Percentiles rank a stretch among this genome's conserved stretches.
Evolutionary conservation across 2,113 vertebrate genomes (phyloP).

Genomic region (Brienomyrus brachyistius): DNA sequence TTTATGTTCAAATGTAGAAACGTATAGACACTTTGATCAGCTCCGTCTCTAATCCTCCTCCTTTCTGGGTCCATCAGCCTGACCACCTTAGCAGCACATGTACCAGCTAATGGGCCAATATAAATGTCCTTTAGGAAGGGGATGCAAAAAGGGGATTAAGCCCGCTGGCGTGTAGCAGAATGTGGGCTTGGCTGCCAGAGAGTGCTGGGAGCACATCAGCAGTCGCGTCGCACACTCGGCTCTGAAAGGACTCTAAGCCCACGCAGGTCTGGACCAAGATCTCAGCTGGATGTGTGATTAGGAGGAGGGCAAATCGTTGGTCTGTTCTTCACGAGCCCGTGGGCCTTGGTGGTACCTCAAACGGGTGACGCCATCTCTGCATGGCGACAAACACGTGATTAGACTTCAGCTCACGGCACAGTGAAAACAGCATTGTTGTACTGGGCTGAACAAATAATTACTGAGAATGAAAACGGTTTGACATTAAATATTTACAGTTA

Average conservation of each 20-base stretch:
- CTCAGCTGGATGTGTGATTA: background rate
- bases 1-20: background rate
- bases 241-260: background rate
- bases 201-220: background rate
- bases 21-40: background rate
- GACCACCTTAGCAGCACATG: background rate
- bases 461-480: slow-evolving; percentile 33
- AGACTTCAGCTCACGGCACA: background rate
- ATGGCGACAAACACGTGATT: background rate
- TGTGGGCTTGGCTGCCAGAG: background rate
- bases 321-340: background rate
- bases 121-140: background rate
- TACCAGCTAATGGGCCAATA: background rate
- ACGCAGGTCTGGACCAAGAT: background rate
- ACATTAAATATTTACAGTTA: slow-evolving; percentile 47
- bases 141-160: background rate
- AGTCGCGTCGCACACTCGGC: background rate
- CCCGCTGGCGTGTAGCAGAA: background rate
- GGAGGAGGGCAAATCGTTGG: background rate
- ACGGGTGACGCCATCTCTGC: background rate
- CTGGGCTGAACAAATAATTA: slow-evolving; percentile 31
- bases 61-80: background rate
- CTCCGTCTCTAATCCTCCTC: background rate
- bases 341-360: background rate
- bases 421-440: slow-evolving; percentile 34